Evolutionary conservation across 92 coral and sea anemone species (phyloP), one percentile per base, ranked within the genome.

Genomic region (Porites lobata): DNA sequence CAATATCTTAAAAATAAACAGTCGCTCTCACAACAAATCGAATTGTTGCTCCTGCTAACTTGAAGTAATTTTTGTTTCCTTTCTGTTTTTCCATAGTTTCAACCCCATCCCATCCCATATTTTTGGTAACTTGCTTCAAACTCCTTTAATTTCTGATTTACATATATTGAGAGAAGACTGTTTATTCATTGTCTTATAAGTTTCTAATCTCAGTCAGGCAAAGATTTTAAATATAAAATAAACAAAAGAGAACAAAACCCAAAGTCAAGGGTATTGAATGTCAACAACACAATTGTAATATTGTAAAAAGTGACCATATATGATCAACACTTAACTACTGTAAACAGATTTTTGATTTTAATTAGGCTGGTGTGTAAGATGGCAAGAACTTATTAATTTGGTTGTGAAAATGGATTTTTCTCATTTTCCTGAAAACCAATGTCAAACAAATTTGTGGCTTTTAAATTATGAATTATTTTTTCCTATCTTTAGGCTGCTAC

Each of bases 401-500:
- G 17, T 74, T 74, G 78, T 74, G 78, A 15, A 74, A 50, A 54
- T 74, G 78, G 78, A 74, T 26, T 50, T 74, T 74, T 50, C 62
- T 50, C 61, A 47, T 7, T 74, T 74, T 74, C 20, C 78, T 74
- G 3, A 50, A 15, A 50, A 50, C 78, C 20, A 74, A 74, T 50
- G 78, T 51, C 15, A 61, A 61, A 61, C 78, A 74, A 74, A 74
- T 50, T 74, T 59, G 43, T 43, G 78, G 62, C 61, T 74, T 74
- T 74, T 74, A 74, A 74, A 50, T 74, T 74, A 74, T 22, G 24
- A 50, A 74, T 50, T 8, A 74, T 74, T 74, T 74, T 74, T 50
- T 13, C 26, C 77, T 43, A 74, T 20, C 20, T 80, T 80, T 2
- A 80, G 85, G 74, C 62, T 80, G 85, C 85, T 64, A 80, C 76